phyloP scores from a whole-genome alignment of 2,797 vertebrate genomes.

The Amblyraja radiata region DNA sequence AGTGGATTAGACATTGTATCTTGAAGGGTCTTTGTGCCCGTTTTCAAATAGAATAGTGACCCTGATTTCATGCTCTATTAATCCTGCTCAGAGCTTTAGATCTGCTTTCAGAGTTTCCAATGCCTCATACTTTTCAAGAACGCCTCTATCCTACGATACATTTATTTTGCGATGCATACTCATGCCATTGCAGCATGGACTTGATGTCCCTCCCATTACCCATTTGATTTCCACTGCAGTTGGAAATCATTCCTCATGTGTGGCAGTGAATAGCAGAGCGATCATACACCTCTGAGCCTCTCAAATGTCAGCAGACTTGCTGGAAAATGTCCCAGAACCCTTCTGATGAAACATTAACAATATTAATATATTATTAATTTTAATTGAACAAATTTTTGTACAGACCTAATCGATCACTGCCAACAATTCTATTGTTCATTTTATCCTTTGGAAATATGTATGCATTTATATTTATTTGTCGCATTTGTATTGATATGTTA shows the following conservation, averaged over 20 bases:
- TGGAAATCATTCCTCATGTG: not conserved
- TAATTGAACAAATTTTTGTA: not conserved
- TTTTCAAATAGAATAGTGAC: not conserved
- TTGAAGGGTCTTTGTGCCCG: not conserved
- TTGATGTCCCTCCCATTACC: not conserved
- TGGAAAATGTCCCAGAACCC: not conserved
- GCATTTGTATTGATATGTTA: too few species aligned
- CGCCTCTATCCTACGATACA: not conserved
- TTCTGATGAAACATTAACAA: not conserved
- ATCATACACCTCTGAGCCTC: not conserved
- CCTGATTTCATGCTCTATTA: not conserved
- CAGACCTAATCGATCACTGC: not conserved
- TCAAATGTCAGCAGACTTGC: not conserved
- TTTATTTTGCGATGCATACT: not conserved
- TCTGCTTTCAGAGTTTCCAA: not conserved
- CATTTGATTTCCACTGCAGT: not conserved
- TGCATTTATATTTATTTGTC: not conserved
- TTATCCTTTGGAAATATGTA: not conserved
- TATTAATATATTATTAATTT: not conserved
- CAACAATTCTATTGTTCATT: not conserved
- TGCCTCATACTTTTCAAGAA: not conserved
- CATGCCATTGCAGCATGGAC: not conserved
- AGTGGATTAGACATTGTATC: not conserved
- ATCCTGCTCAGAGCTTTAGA: not conserved
- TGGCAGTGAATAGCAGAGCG: not conserved